Evolutionary conservation across 92 coral and sea anemone species (phyloP).

Genomic region (Siderastrea siderea): DNA sequence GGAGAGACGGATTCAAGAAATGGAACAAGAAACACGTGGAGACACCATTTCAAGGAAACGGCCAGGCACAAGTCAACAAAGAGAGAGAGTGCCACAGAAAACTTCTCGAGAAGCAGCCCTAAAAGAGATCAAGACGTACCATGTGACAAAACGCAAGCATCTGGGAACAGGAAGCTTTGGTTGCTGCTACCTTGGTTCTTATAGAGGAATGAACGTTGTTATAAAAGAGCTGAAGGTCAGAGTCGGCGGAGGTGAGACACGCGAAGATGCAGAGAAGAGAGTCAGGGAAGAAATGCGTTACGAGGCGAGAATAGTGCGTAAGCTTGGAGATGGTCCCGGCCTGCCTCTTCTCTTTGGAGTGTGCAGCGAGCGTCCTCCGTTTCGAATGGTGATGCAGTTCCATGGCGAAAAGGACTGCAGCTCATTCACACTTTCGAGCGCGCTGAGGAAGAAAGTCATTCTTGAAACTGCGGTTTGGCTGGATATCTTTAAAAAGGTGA

Average conservation of each 20-base stretch:
- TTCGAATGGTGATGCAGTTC: constrained; percentile 31
- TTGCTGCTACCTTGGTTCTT: background rate
- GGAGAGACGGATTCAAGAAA: background rate
- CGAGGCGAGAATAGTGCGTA: constrained; percentile 24
- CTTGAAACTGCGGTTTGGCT: background rate
- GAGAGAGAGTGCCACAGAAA: background rate
- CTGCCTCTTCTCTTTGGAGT: constrained; percentile 52
- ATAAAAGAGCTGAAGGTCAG: constrained; percentile 7
- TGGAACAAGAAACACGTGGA: background rate
- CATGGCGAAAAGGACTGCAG: constrained; percentile 14
- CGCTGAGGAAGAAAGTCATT: constrained; percentile 15
- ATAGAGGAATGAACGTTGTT: constrained; percentile 15
- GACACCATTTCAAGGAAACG: background rate
- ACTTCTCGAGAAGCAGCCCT: background rate
- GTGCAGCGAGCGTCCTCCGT: constrained; percentile 12
- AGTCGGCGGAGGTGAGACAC: background rate
- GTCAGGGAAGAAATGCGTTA: constrained; percentile 21
- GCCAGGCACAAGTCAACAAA: background rate
- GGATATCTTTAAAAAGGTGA: constrained; percentile 6
- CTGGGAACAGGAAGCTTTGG: constrained; percentile 29
- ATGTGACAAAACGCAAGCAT: background rate
- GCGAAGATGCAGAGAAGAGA: constrained; percentile 21
- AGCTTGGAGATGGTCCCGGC: constrained; percentile 37
- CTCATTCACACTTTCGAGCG: constrained; percentile 6
- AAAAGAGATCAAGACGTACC: background rate